These are phyloP conservation scores for Nothura maculosa DNA, from an alignment of 2,797 vertebrate species.

Conservation along the genomic window DNA sequence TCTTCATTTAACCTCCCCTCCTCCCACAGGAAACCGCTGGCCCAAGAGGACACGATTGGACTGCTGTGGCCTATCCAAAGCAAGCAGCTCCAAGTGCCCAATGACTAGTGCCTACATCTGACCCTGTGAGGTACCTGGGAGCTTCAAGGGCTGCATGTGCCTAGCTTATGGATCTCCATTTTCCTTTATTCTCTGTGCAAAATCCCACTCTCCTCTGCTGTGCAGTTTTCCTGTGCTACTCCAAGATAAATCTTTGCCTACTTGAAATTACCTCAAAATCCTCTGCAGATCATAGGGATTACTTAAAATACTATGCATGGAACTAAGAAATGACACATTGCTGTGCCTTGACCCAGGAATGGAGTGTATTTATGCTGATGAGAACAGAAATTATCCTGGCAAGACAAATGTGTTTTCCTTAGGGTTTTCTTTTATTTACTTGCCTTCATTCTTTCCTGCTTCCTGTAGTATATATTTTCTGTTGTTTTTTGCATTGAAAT, in stretches of 20 bases:
- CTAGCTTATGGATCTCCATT: not conserved
- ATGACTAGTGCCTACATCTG: not conserved
- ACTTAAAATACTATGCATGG: not conserved
- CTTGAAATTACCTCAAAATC: not conserved
- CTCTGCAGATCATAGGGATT: not conserved
- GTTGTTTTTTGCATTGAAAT: not conserved
- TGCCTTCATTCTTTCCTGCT: not conserved
- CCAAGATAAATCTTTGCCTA: not conserved
- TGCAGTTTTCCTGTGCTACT: not conserved
- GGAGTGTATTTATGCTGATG: not conserved
- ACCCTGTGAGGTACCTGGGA: not conserved
- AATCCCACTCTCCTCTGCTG: not conserved
- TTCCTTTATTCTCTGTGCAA: not conserved
- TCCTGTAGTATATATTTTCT: not conserved
- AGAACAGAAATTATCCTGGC: not conserved
- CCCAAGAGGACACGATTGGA: fast-evolving
- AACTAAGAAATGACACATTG: not conserved
- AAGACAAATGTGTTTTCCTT: not conserved
- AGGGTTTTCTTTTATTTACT: not conserved
- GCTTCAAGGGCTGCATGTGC: not conserved
- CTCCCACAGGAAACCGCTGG: not conserved
- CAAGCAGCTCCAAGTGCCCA: not conserved
- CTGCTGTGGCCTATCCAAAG: not conserved
- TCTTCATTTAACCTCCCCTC: not conserved
- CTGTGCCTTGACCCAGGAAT: not conserved